Evolutionary conservation across 2,888 invertebrate species (phyloP).

Genomic region (Labia minor): DNA sequence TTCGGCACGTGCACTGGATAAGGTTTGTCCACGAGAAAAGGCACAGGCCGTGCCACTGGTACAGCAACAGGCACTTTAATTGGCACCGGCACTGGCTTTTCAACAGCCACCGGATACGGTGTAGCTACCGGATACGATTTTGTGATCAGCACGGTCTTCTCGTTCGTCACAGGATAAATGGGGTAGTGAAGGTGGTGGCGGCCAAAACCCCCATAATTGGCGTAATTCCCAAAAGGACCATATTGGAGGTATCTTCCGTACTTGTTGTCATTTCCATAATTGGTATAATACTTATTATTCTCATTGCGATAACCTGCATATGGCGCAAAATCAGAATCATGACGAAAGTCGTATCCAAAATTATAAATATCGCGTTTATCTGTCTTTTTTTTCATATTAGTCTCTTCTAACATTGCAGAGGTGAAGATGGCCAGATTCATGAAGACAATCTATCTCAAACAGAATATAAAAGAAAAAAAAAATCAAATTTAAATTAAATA

Average conservation of each 20-base stretch:
- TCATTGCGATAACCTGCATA: no score
- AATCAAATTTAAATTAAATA: neutral
- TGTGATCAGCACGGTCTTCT: conserved; percentile 32
- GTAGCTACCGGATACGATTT: conserved; percentile 41
- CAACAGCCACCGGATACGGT: conserved; percentile 44
- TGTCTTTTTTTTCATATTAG: neutral
- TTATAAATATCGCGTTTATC: neutral
- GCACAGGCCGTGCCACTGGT: conserved; percentile 45
- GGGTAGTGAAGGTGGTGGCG: neutral
- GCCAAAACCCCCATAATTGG: neutral
- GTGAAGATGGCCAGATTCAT: neutral
- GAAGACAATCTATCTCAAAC: neutral
- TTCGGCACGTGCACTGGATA: conserved; percentile 43
- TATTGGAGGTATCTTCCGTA: no score
- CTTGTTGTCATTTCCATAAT: no score
- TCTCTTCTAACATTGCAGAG: no score
- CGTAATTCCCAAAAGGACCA: no score
- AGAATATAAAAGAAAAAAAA: neutral
- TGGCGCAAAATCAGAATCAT: no score
- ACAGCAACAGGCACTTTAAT: conserved; percentile 46
- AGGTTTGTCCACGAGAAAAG: conserved; percentile 45
- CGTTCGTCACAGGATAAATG: neutral
- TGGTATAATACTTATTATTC: no score
- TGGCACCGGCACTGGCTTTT: conserved; percentile 40
- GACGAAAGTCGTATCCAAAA: neutral